Base-by-base conservation (phyloP, 1,140 invertebrate species). In the Drosophila pectinifera region DNA sequence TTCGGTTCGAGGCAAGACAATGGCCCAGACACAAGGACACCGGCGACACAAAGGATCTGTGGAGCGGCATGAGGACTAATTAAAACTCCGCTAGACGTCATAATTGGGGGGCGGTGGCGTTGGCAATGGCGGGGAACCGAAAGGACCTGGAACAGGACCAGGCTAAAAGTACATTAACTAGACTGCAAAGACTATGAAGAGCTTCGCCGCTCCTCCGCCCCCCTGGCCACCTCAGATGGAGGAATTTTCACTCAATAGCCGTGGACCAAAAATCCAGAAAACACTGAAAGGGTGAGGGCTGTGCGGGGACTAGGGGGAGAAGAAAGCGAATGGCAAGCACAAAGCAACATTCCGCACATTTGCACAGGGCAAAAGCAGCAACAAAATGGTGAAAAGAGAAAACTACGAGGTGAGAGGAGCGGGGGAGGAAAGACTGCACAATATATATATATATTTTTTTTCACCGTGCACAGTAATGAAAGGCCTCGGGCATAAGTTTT, bases 401-500 rank as follows among this genome's bases (percentile, higher is more conserved):
- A 57, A 53, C 49, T 53, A 53, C 53, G 10, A 59, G 34, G 26
- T 31, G 34, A 20, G 0, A 38, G 18, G 41, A 65, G 58, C 45
- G 46, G 36, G 61, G 36, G 61, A 26, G 36, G 41, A 62, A 65
- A 61, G 62, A 62, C 48, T 41, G 41, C 43, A 58, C 48, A 36
- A 43, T 57, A 34, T 62, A 68, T 58, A 72, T 61, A 73, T 80
- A 61, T 68, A 75, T 70, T 53, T 75, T 53, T 75, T 77, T 85
- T 85, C 58, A 69, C 80, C 77, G 80, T 74, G 77, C 85, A 68
- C 73, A 84, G 84, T 89, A 89, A 89, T 89, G 84, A 89, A 89
- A 89, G 84, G 84, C 84, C 84, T 90, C 80, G 73, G 73, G 84
- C 80, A 89, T 89, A 89, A 89, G 84, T 89, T 89, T 89, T 80